These are phyloP conservation scores for Cosmia trapezina DNA, from an alignment of 2,888 invertebrate species.

Conservation along the genomic window DNA sequence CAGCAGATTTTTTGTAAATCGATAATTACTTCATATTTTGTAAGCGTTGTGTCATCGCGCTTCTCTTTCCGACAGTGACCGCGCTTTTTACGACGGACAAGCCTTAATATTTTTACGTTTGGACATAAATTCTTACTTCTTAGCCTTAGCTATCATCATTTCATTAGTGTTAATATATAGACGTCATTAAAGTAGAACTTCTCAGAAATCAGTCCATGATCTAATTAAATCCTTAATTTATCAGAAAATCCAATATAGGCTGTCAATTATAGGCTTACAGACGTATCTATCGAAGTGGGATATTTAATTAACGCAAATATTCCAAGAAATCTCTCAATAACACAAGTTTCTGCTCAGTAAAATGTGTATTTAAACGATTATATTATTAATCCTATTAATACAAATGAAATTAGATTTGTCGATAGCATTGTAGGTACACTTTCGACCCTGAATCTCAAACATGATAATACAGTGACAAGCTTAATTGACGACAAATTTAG, in stretches of 20 bases:
- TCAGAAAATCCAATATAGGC: slow-evolving; percentile 14
- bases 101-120: slow-evolving; percentile 8
- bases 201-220: slow-evolving; percentile 25
- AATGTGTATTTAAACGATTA: slow-evolving; percentile 14
- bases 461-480: not conserved
- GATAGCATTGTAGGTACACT: not conserved
- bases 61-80: no score
- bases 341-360: not conserved
- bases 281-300: not conserved
- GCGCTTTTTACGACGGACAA: no score
- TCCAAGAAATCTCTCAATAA: slow-evolving; percentile 34
- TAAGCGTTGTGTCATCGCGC: no score
- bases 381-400: slow-evolving; percentile 21
- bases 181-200: slow-evolving; percentile 4
- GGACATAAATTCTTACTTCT: not conserved
- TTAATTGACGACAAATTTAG: slow-evolving; percentile 1
- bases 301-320: slow-evolving; percentile 15
- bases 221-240: slow-evolving; percentile 5
- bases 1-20: no score
- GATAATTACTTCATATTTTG: no score
- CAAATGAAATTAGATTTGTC: not conserved
- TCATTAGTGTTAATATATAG: not conserved
- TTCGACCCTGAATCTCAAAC: not conserved
- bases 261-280: slow-evolving; percentile 17
- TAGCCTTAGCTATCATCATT: not conserved